Conservation (phyloP, 2,797 vertebrate species). For the Alcedo atthis region DNA sequence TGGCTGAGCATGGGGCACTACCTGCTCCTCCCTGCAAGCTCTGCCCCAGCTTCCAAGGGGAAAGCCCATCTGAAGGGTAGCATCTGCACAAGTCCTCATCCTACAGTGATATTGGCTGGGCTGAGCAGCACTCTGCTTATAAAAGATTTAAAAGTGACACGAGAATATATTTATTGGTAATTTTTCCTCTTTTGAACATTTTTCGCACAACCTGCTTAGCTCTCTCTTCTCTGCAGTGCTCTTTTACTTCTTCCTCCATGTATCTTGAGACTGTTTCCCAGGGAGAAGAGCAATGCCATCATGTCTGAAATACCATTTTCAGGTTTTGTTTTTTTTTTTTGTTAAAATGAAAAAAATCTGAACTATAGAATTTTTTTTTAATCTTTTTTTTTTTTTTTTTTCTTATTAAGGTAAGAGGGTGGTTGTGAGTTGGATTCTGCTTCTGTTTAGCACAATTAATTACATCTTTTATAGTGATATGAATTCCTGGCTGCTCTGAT, state of each 20-base stretch:
- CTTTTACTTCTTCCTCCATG: not conserved
- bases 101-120: not conserved
- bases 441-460: not conserved
- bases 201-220: not conserved
- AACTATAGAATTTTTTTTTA: not conserved
- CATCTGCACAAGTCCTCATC: not conserved
- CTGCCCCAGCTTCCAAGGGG: not conserved
- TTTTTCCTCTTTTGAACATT: not conserved
- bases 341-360: not conserved
- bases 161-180: not conserved
- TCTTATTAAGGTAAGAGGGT: not conserved
- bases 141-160: not conserved
- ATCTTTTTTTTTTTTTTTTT: not conserved
- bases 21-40: not conserved
- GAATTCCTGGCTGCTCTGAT: not conserved
- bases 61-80: not conserved
- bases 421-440: not conserved
- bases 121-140: not conserved
- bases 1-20: fast-evolving
- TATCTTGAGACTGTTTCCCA: not conserved
- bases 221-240: not conserved
- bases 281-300: not conserved
- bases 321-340: not conserved
- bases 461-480: not conserved
- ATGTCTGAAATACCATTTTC: not conserved